A percentile compares a stretch with the other conserved stretches of the same genome.
Conservation (phyloP, 2,113 vertebrate species). For the Lepisosteus osseus region DNA sequence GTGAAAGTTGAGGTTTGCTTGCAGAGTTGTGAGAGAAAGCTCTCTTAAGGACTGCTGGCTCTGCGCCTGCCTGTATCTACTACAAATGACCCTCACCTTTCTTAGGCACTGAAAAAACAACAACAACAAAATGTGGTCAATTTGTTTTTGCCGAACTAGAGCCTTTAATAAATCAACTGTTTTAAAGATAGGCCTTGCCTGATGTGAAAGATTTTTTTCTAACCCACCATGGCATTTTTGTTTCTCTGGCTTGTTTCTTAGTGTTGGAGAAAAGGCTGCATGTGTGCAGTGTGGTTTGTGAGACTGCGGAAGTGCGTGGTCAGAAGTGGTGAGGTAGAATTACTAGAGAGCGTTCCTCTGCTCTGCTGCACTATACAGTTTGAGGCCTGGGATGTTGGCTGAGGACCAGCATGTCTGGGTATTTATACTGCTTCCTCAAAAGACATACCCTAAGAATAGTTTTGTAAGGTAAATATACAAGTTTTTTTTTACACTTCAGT, state of each 20-base stretch:
- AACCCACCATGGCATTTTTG: no score
- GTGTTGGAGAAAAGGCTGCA: neutral
- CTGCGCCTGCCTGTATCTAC: no score
- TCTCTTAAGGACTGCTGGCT: no score
- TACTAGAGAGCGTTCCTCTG: neutral
- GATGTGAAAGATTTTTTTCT: no score
- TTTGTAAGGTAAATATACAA: neutral
- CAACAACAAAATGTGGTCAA: no score
- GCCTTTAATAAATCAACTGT: no score
- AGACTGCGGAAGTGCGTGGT: conserved; percentile 48
- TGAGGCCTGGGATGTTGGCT: neutral
- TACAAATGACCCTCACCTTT: no score
- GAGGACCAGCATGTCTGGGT: neutral
- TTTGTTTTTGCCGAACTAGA: no score
- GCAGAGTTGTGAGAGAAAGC: no score
- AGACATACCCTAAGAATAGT: neutral
- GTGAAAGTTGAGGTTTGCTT: no score
- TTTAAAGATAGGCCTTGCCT: no score
- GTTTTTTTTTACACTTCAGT: neutral
- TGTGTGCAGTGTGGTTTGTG: conserved; percentile 9
- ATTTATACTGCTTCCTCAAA: neutral
- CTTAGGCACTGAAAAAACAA: no score
- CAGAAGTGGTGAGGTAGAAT: conserved; percentile 55
- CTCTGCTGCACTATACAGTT: neutral
- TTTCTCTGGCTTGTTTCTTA: neutral